A percentile compares a stretch with the other conserved stretches of the same genome.
Evolutionary conservation across 2,888 invertebrate genomes (phyloP).

Genomic region (Drosophila subsilvestris): DNA sequence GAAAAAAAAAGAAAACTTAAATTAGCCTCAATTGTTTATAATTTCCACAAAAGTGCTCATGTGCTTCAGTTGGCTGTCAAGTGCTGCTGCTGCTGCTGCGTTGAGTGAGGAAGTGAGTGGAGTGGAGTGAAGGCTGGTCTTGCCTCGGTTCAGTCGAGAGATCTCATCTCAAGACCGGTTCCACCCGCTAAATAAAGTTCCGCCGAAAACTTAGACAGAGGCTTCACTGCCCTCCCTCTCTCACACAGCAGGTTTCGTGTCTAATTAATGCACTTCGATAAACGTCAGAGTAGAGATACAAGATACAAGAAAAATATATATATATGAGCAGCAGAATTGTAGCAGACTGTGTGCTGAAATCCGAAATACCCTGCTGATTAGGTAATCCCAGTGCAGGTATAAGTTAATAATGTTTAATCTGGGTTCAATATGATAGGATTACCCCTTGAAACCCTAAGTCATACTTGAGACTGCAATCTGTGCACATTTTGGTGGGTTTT

Average conservation of each 20-base stretch:
- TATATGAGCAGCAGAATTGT: background rate
- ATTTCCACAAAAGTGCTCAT: conserved; percentile 47
- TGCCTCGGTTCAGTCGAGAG: conserved; percentile 4
- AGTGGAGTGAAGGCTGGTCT: conserved; percentile 17
- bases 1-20: conserved; percentile 58
- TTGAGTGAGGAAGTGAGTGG: conserved; percentile 68
- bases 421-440: background rate
- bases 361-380: background rate
- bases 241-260: conserved; percentile 67
- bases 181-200: conserved; percentile 66
- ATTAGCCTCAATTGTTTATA: conserved; percentile 80
- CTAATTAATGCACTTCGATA: conserved; percentile 69
- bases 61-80: conserved; percentile 43
- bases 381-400: background rate
- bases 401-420: background rate
- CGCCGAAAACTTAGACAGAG: conserved; percentile 22
- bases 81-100: conserved; percentile 32
- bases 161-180: conserved; percentile 15
- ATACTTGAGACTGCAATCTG: background rate
- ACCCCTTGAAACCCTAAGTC: background rate
- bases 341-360: background rate
- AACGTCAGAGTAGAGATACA: conserved; percentile 25
- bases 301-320: background rate
- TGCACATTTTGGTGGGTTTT: background rate
- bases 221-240: conserved; percentile 17